Conservation (phyloP, 2,797 vertebrate species). For the Sorex maritimensis region DNA sequence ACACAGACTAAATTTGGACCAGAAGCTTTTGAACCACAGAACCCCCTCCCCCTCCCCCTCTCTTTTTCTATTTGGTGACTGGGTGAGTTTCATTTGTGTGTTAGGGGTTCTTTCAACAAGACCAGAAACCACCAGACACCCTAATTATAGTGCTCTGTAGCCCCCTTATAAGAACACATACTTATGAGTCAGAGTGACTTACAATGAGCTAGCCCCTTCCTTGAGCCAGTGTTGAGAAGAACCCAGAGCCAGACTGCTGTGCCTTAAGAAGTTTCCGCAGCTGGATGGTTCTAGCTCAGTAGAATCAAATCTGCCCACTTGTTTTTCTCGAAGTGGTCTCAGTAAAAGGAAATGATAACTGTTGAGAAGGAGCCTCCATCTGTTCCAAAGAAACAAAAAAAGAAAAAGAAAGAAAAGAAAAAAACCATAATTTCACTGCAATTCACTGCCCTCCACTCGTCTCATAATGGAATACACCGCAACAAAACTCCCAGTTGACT, state of each 20-base stretch:
- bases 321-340: constrained; percentile 5
- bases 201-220: neutral
- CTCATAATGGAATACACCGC: neutral
- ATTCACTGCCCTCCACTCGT: neutral
- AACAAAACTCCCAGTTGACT: neutral
- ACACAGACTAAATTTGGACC: constrained; percentile 54
- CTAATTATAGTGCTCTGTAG: neutral
- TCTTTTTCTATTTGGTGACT: neutral
- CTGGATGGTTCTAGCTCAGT: neutral
- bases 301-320: neutral
- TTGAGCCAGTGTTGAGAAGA: neutral
- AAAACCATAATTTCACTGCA: neutral
- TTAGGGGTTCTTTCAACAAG: neutral
- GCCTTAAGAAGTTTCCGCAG: neutral
- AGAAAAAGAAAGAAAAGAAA: neutral
- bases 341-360: neutral
- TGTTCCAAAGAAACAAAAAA: too few species aligned
- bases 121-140: neutral
- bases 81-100: neutral
- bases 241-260: neutral
- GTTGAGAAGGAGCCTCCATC: neutral
- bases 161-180: neutral
- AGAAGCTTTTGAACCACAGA: constrained; percentile 4
- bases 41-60: too few species aligned
- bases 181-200: neutral